Evolutionary conservation across 2,113 vertebrate genomes (phyloP).

Genomic region (mouse (Mus musculus)): DNA sequence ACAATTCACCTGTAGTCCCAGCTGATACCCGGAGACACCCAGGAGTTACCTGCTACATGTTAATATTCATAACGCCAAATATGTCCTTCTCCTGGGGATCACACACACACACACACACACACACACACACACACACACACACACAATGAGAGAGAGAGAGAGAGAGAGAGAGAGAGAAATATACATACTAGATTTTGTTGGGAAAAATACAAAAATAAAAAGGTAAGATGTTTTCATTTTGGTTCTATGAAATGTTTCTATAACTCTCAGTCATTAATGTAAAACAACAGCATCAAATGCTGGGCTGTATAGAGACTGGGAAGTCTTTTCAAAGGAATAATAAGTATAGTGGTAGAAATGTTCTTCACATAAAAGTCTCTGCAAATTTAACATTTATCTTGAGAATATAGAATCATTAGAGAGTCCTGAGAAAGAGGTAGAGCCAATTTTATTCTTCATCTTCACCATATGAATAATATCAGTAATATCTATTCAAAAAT

Average conservation of each 20-base stretch:
- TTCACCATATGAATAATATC: background rate
- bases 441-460: background rate
- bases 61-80: background rate
- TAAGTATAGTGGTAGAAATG: background rate
- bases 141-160: background rate
- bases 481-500: background rate
- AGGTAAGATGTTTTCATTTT: background rate
- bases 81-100: background rate
- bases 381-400: background rate
- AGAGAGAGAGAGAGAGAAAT: background rate
- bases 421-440: background rate
- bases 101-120: background rate
- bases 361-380: constrained; percentile 20
- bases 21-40: background rate
- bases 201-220: background rate
- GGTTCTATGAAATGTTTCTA: background rate
- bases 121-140: background rate
- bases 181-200: background rate
- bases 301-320: background rate
- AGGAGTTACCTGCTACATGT: background rate
- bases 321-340: background rate
- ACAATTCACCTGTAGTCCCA: background rate
- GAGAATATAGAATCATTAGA: background rate
- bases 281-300: background rate
- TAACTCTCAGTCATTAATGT: background rate